Evolutionary conservation across 2,113 vertebrate species (phyloP).

Genomic region (Plotosus lineatus): DNA sequence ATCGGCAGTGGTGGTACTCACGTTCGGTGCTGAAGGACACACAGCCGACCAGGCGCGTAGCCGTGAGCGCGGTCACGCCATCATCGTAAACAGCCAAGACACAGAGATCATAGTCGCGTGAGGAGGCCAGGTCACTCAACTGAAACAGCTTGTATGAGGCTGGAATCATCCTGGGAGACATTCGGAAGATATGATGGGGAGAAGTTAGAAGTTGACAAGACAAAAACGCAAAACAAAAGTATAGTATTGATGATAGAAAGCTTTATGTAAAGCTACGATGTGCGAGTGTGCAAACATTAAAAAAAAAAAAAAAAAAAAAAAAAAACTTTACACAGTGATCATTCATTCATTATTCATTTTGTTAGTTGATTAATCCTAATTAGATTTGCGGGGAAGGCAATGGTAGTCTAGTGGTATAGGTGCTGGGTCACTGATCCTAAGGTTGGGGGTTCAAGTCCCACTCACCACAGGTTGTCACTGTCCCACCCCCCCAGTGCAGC

Average conservation of each 20-base stretch:
- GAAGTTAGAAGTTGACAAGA: not conserved
- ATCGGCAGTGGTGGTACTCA: constrained; percentile 77
- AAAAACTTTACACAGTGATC: constrained; percentile 1
- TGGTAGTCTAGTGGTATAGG: too few relatives aligned
- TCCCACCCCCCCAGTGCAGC: too few relatives aligned
- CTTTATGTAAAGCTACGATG: not conserved
- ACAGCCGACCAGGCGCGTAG: constrained; percentile 78
- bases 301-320: constrained; percentile 18
- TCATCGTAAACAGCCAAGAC: constrained; percentile 81
- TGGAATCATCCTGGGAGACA: constrained; percentile 75
- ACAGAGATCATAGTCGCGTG: constrained; percentile 80
- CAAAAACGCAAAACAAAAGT: not conserved
- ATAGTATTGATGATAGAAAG: constrained; percentile 5
- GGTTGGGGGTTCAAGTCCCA: too few relatives aligned
- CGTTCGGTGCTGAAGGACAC: constrained; percentile 76
- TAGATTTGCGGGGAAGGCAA: too few relatives aligned
- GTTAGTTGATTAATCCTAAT: too few relatives aligned
- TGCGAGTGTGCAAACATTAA: not conserved
- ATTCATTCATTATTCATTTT: too few relatives aligned
- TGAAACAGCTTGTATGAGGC: constrained; percentile 75
- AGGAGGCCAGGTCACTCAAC: constrained; percentile 76
- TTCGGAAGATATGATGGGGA: not conserved
- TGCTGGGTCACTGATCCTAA: too few relatives aligned
- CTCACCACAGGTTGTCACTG: too few relatives aligned
- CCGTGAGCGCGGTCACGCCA: constrained; percentile 75